These are phyloP conservation scores for Nanorana parkeri DNA, from an alignment of 2,113 vertebrate species.

Conservation along the genomic window DNA sequence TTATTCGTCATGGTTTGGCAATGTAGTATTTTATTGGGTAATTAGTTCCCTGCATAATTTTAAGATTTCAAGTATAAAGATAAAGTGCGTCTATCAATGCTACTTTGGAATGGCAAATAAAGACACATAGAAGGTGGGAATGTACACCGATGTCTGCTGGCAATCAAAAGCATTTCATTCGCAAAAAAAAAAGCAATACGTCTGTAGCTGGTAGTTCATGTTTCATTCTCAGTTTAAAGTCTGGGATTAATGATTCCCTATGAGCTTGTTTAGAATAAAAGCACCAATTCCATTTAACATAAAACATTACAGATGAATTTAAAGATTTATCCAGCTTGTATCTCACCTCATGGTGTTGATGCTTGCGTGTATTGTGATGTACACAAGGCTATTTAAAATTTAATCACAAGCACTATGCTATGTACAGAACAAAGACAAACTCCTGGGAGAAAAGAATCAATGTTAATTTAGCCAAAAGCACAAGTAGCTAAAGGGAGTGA, in stretches of 20 bases:
- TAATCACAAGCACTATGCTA: conserved; percentile 48
- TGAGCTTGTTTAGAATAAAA: conserved; percentile 55
- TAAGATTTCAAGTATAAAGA: too few species aligned
- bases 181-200: conserved; percentile 38
- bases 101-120: too few species aligned
- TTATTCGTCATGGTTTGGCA: too few species aligned
- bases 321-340: conserved; percentile 51
- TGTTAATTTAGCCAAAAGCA: conserved; percentile 48
- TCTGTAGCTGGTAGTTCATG: conserved; percentile 39
- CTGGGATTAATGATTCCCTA: conserved; percentile 56
- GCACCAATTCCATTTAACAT: conserved; percentile 49
- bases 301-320: conserved; percentile 47
- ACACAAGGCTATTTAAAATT: conserved; percentile 55
- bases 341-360: conserved; percentile 36
- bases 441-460: conserved; percentile 51
- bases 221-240: conserved; percentile 32
- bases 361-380: conserved; percentile 39
- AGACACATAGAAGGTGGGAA: too few species aligned
- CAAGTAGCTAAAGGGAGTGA: conserved; percentile 31
- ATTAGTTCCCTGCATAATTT: too few species aligned
- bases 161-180: background rate
- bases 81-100: too few species aligned
- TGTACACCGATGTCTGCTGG: too few species aligned
- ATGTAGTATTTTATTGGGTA: background rate
- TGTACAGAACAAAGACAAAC: conserved; percentile 53